phyloP scores from a whole-genome alignment of 1,140 invertebrate genomes.

The Caerostris extrusa region DNA sequence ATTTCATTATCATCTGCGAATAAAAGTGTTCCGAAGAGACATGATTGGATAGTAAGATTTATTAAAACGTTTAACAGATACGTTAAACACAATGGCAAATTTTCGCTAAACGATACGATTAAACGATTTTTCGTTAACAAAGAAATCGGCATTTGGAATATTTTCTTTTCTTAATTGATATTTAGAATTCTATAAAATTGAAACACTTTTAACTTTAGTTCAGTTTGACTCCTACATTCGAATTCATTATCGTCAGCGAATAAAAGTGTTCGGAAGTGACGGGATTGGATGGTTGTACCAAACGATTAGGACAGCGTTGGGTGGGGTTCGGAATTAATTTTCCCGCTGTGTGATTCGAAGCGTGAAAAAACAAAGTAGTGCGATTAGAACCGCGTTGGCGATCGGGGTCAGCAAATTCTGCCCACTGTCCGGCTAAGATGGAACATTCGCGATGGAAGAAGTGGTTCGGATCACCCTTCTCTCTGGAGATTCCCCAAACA shows the following conservation, averaged over 20 bases:
- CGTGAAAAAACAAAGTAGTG: conserved; percentile 34
- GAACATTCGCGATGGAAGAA: conserved; percentile 57
- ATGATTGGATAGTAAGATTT: not conserved
- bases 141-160: too few relatives aligned
- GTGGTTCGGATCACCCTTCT: conserved; percentile 29
- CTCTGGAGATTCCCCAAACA: not conserved
- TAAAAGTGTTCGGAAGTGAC: not conserved
- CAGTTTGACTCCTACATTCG: not conserved
- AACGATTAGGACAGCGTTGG: not conserved
- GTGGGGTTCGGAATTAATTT: conserved; percentile 51
- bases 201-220: not conserved
- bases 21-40: not conserved
- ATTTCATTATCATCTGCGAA: not conserved
- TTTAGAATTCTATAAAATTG: too few relatives aligned
- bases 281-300: not conserved
- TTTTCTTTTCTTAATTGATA: too few relatives aligned
- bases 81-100: too few relatives aligned
- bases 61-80: too few relatives aligned
- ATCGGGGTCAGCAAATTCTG: conserved; percentile 41
- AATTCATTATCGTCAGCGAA: not conserved
- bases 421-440: conserved; percentile 17
- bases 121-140: too few relatives aligned
- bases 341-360: conserved; percentile 7
- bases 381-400: conserved; percentile 37
- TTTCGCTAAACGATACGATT: too few relatives aligned